Conservation (phyloP, 1,140 invertebrate genomes). For the Antheraea pernyi region DNA sequence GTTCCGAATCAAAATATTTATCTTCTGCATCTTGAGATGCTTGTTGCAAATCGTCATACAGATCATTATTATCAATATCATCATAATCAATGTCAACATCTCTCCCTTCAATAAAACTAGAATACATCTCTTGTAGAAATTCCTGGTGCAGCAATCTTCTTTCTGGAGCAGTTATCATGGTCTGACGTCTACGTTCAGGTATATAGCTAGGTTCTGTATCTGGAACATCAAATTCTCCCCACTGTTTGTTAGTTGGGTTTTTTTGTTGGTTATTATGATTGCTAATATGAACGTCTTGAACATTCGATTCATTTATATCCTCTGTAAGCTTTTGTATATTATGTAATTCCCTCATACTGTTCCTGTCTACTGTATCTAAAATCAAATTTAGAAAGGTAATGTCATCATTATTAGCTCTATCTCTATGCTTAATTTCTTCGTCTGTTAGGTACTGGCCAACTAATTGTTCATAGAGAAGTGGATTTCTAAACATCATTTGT, state of each 20-base stretch:
- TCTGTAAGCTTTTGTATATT: conserved; percentile 82
- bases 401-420: conserved; percentile 80
- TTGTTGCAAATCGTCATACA: conserved; percentile 88
- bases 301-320: conserved; percentile 40
- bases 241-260: conserved; percentile 37
- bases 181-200: conserved; percentile 40
- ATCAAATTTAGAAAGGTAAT: conserved; percentile 84
- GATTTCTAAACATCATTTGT: conserved; percentile 96
- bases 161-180: conserved; percentile 79
- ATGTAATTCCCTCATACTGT: conserved; percentile 82
- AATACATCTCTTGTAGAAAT: conserved; percentile 93
- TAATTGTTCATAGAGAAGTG: conserved; percentile 92
- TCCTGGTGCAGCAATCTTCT: conserved; percentile 87
- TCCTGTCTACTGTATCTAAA: conserved; percentile 84
- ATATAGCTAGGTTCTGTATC: conserved; percentile 47
- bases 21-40: conserved; percentile 89
- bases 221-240: conserved; percentile 78
- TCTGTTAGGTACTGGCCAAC: conserved; percentile 91
- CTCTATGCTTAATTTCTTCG: conserved; percentile 84
- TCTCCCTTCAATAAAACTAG: conserved; percentile 90
- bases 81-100: conserved; percentile 92
- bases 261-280: conserved; percentile 8
- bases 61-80: conserved; percentile 86
- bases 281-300: conserved; percentile 11
- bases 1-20: conserved; percentile 92